Evolutionary conservation across 2,113 vertebrate species (phyloP).

Genomic region (Stegostoma tigrinum): DNA sequence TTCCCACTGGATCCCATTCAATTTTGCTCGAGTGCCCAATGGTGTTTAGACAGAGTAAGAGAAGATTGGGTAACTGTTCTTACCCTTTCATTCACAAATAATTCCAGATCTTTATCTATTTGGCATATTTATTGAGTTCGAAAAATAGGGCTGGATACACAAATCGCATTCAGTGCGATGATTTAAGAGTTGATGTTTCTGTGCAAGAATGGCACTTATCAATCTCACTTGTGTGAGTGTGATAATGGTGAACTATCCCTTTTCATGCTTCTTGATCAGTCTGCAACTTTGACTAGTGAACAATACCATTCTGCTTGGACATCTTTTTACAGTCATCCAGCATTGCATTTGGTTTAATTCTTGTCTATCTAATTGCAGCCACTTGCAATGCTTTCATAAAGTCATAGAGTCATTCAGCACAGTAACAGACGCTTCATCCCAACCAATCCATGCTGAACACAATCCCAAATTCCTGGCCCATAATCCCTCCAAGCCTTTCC

Average conservation of each 20-base stretch:
- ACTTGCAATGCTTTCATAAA: too few species aligned
- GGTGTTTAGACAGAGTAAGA: background rate
- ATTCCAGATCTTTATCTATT: background rate
- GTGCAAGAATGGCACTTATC: background rate
- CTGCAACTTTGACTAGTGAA: background rate
- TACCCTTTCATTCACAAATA: background rate
- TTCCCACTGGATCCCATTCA: background rate
- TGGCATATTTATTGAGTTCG: background rate
- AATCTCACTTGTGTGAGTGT: background rate
- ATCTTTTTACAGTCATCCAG: background rate
- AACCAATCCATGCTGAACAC: too few species aligned
- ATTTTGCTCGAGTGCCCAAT: background rate
- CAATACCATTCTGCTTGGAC: background rate
- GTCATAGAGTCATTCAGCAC: too few species aligned
- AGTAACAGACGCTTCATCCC: too few species aligned
- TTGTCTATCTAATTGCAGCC: background rate
- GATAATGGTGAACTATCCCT: background rate
- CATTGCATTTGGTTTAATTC: background rate
- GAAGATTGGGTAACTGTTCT: background rate
- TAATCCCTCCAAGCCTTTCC: too few species aligned
- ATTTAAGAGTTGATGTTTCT: background rate
- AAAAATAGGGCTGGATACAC: background rate
- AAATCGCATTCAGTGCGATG: background rate
- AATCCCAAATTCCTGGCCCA: too few species aligned
- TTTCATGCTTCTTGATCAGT: background rate